Evolutionary conservation across 2,797 vertebrate genomes (phyloP).

Genomic region (Chaenodraco wilsoni): DNA sequence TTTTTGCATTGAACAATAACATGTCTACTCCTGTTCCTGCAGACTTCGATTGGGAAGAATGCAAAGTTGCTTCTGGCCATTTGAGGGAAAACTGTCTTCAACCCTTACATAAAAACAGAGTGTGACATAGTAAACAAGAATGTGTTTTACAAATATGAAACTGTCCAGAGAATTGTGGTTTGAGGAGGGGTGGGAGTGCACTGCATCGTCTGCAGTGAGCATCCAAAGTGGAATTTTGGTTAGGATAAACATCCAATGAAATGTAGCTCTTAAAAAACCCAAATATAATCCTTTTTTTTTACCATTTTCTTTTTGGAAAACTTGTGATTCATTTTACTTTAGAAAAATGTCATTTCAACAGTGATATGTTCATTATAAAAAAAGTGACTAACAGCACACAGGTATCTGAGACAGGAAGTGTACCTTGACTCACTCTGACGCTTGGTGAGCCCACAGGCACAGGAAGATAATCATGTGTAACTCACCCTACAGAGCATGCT

Average conservation of each 20-base stretch:
- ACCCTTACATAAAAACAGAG: conserved; percentile 8
- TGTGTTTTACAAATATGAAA: conserved; percentile 35
- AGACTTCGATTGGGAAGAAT: background rate
- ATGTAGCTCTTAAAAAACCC: background rate
- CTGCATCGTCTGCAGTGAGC: background rate
- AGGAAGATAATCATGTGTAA: conserved; percentile 30
- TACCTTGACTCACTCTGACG: conserved; percentile 14
- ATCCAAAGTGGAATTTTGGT: conserved; percentile 24
- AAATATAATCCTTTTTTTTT: background rate
- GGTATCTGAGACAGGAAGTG: conserved; percentile 5
- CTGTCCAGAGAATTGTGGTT: conserved; percentile 16
- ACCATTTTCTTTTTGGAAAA: conserved; percentile 13
- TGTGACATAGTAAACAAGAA: conserved; percentile 33
- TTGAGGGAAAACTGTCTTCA: conserved; percentile 20
- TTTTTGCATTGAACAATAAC: conserved; percentile 1
- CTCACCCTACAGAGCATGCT: conserved; percentile 1
- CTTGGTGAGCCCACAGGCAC: background rate
- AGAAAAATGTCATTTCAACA: background rate
- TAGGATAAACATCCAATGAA: conserved; percentile 9
- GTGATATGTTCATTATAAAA: background rate
- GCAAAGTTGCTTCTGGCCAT: background rate
- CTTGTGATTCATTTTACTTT: background rate
- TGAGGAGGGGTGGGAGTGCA: background rate
- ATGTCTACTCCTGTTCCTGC: conserved; percentile 1
- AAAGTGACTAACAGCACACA: conserved; percentile 3